Conservation (phyloP, 2,113 vertebrate species). For the Misgurnus anguillicaudatus region DNA sequence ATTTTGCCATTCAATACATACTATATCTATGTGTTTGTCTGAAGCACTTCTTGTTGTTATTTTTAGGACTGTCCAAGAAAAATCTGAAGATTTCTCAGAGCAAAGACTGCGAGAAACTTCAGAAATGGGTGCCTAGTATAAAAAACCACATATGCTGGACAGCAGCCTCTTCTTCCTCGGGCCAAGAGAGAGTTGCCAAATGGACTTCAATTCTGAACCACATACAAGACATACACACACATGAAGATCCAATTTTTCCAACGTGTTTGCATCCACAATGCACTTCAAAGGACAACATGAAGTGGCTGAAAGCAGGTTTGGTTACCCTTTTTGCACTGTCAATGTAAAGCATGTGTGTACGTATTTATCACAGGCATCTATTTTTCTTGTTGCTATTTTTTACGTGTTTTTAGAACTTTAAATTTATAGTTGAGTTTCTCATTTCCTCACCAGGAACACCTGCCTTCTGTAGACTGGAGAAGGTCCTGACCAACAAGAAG, state of each 20-base stretch:
- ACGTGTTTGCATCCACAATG: background rate
- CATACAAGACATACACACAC: conserved; percentile 4
- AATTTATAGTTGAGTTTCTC: too few relatives aligned
- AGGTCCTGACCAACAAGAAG: background rate
- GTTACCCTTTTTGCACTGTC: background rate
- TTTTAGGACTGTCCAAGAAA: conserved; percentile 8
- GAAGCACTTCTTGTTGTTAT: background rate
- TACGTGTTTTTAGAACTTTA: too few relatives aligned
- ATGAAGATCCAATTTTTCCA: background rate
- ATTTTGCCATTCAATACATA: too few relatives aligned
- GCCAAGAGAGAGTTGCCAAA: background rate
- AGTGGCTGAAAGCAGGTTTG: conserved; percentile 1
- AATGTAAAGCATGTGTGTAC: too few relatives aligned
- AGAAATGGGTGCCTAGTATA: too few relatives aligned
- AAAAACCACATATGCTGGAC: too few relatives aligned
- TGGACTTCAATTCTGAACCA: background rate
- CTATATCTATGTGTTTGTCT: too few relatives aligned
- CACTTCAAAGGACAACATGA: background rate
- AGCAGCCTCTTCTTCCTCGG: too few relatives aligned
- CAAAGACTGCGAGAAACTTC: background rate
- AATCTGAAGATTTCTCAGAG: background rate
- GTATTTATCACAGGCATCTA: too few relatives aligned
- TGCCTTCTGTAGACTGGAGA: background rate
- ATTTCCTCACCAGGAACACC: background rate
- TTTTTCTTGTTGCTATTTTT: too few relatives aligned